A percentile compares a stretch with the other conserved stretches of the same genome.
phyloP scores from a whole-genome alignment of 2,888 invertebrate genomes.

The Capitulum mitella region DNA sequence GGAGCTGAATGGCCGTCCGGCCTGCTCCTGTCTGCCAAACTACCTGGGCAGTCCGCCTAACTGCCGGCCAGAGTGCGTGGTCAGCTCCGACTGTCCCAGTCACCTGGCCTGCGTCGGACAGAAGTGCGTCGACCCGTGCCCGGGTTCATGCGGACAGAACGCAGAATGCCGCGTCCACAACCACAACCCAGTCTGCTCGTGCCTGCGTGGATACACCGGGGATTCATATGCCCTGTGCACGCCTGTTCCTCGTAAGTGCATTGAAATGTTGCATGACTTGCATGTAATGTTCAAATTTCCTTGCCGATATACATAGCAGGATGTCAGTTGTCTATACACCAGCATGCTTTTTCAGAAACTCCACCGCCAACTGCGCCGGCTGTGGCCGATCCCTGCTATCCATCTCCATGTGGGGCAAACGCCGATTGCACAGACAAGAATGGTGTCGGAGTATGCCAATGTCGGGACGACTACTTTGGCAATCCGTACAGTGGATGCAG shows the following conservation, averaged over 20 bases:
- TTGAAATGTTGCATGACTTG: too few species aligned
- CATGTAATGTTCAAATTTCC: too few species aligned
- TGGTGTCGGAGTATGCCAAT: conserved; percentile 39
- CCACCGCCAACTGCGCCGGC: not conserved
- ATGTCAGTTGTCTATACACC: not conserved
- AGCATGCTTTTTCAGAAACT: not conserved
- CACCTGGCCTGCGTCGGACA: conserved; percentile 63
- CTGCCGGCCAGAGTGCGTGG: conserved; percentile 68
- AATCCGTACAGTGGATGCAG: conserved; percentile 70
- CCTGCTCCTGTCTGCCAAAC: conserved; percentile 63
- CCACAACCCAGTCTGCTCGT: conserved; percentile 61
- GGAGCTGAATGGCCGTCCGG: conserved; percentile 43
- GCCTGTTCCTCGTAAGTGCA: not conserved
- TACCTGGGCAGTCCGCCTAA: conserved; percentile 61
- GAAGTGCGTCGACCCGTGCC: conserved; percentile 54
- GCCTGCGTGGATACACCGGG: conserved; percentile 61
- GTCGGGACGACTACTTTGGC: conserved; percentile 46
- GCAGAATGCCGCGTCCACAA: conserved; percentile 67
- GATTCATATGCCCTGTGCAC: conserved; percentile 51
- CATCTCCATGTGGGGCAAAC: conserved; percentile 70
- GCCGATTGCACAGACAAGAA: conserved; percentile 70
- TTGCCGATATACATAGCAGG: too few species aligned
- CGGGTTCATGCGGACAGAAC: conserved; percentile 52
- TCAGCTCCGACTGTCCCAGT: conserved; percentile 61
- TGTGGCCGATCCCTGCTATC: conserved; percentile 56